Base-by-base conservation (phyloP, 2,888 invertebrate genomes). In the Antheraea assamensis region DNA sequence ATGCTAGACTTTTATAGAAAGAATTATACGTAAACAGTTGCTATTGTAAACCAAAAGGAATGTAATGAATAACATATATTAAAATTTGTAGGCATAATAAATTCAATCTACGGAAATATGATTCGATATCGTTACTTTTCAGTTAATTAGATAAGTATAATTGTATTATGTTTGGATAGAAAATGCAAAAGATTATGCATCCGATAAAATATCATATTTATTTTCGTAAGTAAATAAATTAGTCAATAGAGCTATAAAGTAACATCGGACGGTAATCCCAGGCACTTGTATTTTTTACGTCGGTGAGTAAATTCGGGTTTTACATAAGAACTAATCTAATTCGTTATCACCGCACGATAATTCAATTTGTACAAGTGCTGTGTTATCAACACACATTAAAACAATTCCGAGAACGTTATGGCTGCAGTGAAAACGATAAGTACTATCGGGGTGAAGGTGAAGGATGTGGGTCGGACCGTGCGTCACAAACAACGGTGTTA, bases 381-480 rank as follows among this genome's bases (percentile, higher is more conserved):
- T 68, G 66, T 71, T 68, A 71, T 71, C 66, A 71, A 49, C 35
- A 73, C 58, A 58, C 58, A 58, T 58, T 52, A 52, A 52, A 49
- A 27, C 47, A 66, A 68, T 72, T 71, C 71, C n/a, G 71, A 42
- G 66, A 64, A 74, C 68, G 52, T 74, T 61, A 42, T 52, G 30
- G 58, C 31, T 35, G 72, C 61, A 75, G 75, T 79, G 77, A 77
- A 78, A 80, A 78, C 77, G 81, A 83, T 84, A 83, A 81, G 76
- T 79, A 80, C 76, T 78, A 81, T 80, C 77, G 79, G 78, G 85
- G 82, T 82, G 76, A 88, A 89, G 88, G 87, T 87, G 84, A 87
- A 88, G 86, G 88, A 89, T 90, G 87, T 91, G 83, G 89, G 90
- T 86, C 79, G 78, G 78, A 81, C 79, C 82, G 80, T 84, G 81